These are phyloP conservation scores for Choreutis nemorana DNA, from an alignment of 2,888 invertebrate species.

Conservation along the genomic window DNA sequence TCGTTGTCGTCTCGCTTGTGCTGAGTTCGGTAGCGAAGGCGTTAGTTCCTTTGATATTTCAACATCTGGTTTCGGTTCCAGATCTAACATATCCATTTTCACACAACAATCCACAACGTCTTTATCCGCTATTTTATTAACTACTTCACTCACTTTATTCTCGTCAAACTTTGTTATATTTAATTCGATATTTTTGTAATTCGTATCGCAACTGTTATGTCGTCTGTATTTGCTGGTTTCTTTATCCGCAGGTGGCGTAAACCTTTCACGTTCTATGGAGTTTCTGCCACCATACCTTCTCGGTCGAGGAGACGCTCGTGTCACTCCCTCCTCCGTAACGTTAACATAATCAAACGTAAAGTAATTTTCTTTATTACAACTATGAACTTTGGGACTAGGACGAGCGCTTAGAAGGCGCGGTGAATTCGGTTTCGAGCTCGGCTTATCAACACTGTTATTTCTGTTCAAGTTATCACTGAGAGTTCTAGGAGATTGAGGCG, in stretches of 20 bases:
- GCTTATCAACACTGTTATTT: conserved; percentile 23
- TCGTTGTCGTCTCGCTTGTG: conserved; percentile 53
- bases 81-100: conserved; percentile 35
- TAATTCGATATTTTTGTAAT: conserved; percentile 43
- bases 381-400: conserved; percentile 51
- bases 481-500: conserved; percentile 45
- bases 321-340: conserved; percentile 23
- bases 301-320: conserved; percentile 33
- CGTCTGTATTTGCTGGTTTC: conserved; percentile 44
- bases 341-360: conserved; percentile 46
- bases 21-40: conserved; percentile 31
- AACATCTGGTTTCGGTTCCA: conserved; percentile 25
- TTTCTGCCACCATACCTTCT: conserved; percentile 49
- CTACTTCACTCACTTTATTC: conserved; percentile 23
- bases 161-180: conserved; percentile 36
- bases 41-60: conserved; percentile 30
- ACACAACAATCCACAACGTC: conserved; percentile 54
- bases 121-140: conserved; percentile 16
- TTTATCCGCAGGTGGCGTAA: conserved; percentile 50
- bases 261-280: conserved; percentile 47
- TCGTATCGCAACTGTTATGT: conserved; percentile 55
- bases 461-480: conserved; percentile 42
- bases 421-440: conserved; percentile 42
- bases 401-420: conserved; percentile 36
- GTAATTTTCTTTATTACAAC: conserved; percentile 53